A percentile compares a stretch with the other conserved stretches of the same genome.
Evolutionary conservation across 1,140 invertebrate species (phyloP).

Genomic region (Drosophila ohnishii): DNA sequence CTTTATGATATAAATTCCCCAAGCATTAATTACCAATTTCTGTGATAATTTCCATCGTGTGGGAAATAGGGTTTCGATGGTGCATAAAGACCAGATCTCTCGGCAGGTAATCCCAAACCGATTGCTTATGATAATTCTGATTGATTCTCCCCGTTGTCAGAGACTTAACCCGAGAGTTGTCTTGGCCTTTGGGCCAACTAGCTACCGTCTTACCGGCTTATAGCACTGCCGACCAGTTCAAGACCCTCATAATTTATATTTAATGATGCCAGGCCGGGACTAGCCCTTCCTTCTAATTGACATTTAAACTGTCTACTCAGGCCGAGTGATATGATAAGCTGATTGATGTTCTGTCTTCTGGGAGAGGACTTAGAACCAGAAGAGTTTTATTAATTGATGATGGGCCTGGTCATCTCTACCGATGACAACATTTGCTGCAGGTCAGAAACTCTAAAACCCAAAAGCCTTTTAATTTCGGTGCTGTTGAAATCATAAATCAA

Average conservation of each 20-base stretch:
- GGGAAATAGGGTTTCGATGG: background rate
- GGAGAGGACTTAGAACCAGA: slow-evolving; percentile 37
- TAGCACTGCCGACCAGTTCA: slow-evolving; percentile 32
- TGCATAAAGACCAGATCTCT: slow-evolving; percentile 3
- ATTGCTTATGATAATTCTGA: slow-evolving; percentile 43
- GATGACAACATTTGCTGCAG: slow-evolving; percentile 80
- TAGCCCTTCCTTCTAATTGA: slow-evolving; percentile 63
- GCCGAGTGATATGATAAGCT: slow-evolving; percentile 68
- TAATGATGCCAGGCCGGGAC: slow-evolving; percentile 65
- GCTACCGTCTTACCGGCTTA: slow-evolving; percentile 39
- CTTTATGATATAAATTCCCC: background rate
- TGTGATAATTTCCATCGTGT: background rate
- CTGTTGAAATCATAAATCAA: slow-evolving; percentile 80
- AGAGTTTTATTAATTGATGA: slow-evolving; percentile 77
- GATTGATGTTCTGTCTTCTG: slow-evolving; percentile 55
- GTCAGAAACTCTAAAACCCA: slow-evolving; percentile 51
- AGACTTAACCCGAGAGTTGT: slow-evolving; percentile 33
- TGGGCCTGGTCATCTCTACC: slow-evolving; percentile 25
- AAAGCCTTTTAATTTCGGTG: slow-evolving; percentile 76
- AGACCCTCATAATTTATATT: slow-evolving; percentile 77
- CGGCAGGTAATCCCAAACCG: slow-evolving; percentile 1
- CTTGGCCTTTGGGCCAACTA: slow-evolving; percentile 23
- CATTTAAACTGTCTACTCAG: slow-evolving; percentile 75
- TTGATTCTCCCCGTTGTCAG: slow-evolving; percentile 27
- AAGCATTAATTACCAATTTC: background rate